These are phyloP conservation scores for Seira ritae DNA, from an alignment of 2,888 invertebrate genomes.

Conservation along the genomic window DNA sequence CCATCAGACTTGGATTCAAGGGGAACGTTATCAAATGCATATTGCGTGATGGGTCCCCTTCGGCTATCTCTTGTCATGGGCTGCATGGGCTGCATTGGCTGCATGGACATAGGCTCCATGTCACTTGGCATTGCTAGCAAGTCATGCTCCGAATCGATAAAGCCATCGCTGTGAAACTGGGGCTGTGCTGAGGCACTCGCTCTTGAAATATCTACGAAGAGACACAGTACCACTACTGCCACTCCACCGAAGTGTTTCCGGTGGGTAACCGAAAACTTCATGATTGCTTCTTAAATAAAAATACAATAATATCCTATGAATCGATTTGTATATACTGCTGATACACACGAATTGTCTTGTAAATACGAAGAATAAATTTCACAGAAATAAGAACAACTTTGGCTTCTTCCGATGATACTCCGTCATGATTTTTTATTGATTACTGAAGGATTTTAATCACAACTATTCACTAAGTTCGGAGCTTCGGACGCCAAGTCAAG, in stretches of 20 bases:
- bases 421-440: neutral
- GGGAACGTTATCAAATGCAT: constrained; percentile 53
- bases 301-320: neutral
- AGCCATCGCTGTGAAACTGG: constrained; percentile 25
- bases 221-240: too few relatives aligned
- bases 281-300: too few relatives aligned
- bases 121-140: constrained; percentile 42
- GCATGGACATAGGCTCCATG: too few relatives aligned
- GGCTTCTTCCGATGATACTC: neutral
- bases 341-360: neutral
- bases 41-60: constrained; percentile 38
- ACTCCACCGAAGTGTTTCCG: constrained; percentile 10
- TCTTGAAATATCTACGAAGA: too few relatives aligned
- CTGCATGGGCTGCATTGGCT: too few relatives aligned
- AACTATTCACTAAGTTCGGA: too few relatives aligned
- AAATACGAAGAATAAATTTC: neutral
- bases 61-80: too few relatives aligned
- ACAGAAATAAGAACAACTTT: neutral
- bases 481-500: too few relatives aligned
- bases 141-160: constrained; percentile 41
- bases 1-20: constrained; percentile 40
- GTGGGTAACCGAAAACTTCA: constrained; percentile 25
- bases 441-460: too few relatives aligned
- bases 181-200: constrained; percentile 16
- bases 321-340: neutral